Evolutionary conservation across 2,797 vertebrate species (phyloP), one percentile per base, ranked within the genome.

Genomic region (Microctenopoma lineatum): DNA sequence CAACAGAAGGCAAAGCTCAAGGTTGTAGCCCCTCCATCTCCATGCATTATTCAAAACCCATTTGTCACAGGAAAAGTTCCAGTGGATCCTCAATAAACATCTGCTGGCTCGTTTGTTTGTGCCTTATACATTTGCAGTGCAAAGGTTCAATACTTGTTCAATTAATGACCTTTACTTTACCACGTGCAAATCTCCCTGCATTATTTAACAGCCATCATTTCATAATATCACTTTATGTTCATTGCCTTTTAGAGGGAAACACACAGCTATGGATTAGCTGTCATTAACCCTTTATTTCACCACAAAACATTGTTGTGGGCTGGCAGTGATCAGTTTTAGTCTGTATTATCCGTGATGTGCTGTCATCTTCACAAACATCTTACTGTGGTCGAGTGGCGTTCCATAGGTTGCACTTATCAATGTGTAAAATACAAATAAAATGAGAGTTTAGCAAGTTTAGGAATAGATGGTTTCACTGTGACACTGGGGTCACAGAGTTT

Each of bases 21-120:
- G 84, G 84, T 85, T 91, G 82, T 64, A 82, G 88, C 73, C 83
- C 77, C 62, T 70, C 50, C 38, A 53, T 80, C 80, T 85, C 76
- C 34, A 88, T 90, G 73, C 79, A 90, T 90, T 90, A 91, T 90
- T 90, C 87, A 91, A 67, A 87, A 72, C 59, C 70, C 84, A 88
- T 90, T 88, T 68, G 89, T 90, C 87, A 91, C 81, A 80, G 71
- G 70, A 73, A 70, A 82, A 75, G 66, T 86, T 81, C 69, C 83
- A 41, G 74, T 61, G 81, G 78, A 77, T 66, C 79, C 73, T 80
- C 79, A 77, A 79, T 85, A 81, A 86, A 84, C 75, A 83, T 83
- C 80, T 62, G 29, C 65, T 16, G 61, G 69, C 75, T 87, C 65
- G 11, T 90, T 89, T 87, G 77, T 89, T 85, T 80, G 79, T 80